Conservation (phyloP, 2,113 vertebrate genomes). For the Dasyornis broadbenti region DNA sequence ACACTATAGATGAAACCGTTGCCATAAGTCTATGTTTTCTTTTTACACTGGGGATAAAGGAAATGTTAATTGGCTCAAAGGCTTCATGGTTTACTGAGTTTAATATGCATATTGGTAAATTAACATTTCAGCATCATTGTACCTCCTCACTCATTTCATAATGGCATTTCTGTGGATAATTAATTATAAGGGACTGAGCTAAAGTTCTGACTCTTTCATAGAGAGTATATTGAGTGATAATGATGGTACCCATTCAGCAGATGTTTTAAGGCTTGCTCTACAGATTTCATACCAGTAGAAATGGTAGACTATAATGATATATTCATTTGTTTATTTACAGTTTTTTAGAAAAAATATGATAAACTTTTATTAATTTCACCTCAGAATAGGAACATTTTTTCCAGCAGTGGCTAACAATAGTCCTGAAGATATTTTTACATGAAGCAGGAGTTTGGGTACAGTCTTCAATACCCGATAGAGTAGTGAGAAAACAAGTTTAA, state of each 20-base stretch:
- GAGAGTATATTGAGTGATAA: neutral
- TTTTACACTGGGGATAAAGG: neutral
- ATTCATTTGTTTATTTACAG: neutral
- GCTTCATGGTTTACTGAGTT: conserved; percentile 34
- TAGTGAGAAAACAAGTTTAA: neutral
- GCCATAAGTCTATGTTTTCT: neutral
- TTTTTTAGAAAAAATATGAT: neutral
- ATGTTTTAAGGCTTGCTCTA: neutral
- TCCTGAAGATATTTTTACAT: neutral
- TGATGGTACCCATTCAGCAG: neutral
- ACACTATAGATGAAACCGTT: neutral
- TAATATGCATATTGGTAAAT: conserved; percentile 61
- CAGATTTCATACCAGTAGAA: neutral
- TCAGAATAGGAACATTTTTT: neutral
- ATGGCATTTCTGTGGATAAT: conserved; percentile 25
- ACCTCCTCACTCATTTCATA: conserved; percentile 38
- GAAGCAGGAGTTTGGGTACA: neutral
- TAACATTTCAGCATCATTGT: conserved; percentile 68
- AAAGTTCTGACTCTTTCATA: neutral
- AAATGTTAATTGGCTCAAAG: conserved; percentile 51
- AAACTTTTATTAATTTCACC: neutral
- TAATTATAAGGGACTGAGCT: neutral
- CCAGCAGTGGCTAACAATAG: neutral
- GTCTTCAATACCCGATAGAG: neutral
- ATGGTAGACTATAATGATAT: neutral